phyloP scores from a whole-genome alignment of 23 tunicate genomes.

The Trididemnum miniatum region DNA sequence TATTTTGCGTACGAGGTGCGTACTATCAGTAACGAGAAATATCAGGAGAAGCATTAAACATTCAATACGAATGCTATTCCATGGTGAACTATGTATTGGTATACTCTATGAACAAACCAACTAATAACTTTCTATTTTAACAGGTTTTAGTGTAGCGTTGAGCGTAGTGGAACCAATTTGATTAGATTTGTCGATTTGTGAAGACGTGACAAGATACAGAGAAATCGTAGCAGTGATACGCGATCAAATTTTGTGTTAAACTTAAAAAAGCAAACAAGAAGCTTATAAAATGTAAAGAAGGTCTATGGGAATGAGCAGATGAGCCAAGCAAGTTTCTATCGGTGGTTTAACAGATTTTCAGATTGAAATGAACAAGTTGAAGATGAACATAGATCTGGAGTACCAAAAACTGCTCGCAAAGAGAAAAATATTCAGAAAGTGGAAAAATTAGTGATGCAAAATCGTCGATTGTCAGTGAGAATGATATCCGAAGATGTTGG shows the following conservation, averaged over 20 bases:
- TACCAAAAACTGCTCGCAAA: constrained; percentile 9
- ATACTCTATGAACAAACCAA: too few relatives aligned
- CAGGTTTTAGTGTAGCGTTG: too few relatives aligned
- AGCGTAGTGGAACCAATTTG: constrained; percentile 15
- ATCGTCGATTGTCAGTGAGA: constrained; percentile 12
- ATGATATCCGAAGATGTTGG: constrained; percentile 16
- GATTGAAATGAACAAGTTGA: constrained; percentile 12
- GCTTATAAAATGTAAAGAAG: background rate
- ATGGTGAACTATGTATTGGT: too few relatives aligned
- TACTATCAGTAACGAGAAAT: too few relatives aligned
- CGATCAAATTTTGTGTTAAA: constrained; percentile 18
- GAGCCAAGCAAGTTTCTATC: constrained; percentile 24
- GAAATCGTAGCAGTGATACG: constrained; percentile 14
- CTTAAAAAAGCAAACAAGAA: too few relatives aligned
- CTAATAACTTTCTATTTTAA: too few relatives aligned
- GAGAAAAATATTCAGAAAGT: constrained; percentile 21
- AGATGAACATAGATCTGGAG: constrained; percentile 16
- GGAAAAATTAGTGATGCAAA: constrained; percentile 16
- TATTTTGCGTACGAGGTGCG: too few relatives aligned
- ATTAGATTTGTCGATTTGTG: constrained; percentile 16
- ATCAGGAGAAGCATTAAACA: too few relatives aligned
- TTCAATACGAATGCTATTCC: too few relatives aligned
- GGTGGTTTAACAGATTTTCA: constrained; percentile 26
- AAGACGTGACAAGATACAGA: constrained; percentile 8
- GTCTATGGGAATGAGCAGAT: constrained; percentile 17